These are phyloP conservation scores for Anguilla marmorata DNA, from an alignment of 2,797 vertebrate species.

Conservation along the genomic window DNA sequence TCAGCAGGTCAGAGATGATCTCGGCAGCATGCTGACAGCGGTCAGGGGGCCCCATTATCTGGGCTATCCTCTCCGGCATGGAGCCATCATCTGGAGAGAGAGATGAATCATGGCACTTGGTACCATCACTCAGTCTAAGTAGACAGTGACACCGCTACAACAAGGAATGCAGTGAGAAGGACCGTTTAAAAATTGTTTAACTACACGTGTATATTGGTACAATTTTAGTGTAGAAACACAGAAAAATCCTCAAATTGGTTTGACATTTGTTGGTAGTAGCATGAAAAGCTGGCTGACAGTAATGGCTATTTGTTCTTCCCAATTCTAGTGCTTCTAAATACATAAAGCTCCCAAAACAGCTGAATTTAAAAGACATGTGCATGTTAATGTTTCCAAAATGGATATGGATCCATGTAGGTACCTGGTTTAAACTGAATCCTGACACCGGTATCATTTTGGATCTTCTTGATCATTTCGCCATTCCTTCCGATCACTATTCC, in stretches of 20 bases:
- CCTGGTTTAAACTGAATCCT: conserved; percentile 99
- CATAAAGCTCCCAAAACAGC: neutral
- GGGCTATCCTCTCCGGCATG: conserved; percentile 96
- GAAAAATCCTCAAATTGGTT: neutral
- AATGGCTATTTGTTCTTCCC: neutral
- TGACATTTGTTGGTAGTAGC: too few relatives aligned
- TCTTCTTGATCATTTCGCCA: conserved; percentile 99
- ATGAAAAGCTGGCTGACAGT: neutral
- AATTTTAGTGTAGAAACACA: neutral
- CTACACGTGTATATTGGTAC: neutral
- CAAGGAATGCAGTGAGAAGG: neutral
- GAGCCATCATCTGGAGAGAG: conserved; percentile 86
- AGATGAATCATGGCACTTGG: neutral
- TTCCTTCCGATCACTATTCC: conserved; percentile 98
- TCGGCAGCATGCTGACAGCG: conserved; percentile 95
- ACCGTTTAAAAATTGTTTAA: neutral
- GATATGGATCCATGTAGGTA: conserved; percentile 48
- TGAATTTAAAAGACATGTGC: neutral
- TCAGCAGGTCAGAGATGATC: conserved; percentile 93
- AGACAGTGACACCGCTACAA: neutral
- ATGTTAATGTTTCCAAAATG: neutral
- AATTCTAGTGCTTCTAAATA: neutral
- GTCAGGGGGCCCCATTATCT: conserved; percentile 96
- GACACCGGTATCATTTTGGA: conserved; percentile 98
- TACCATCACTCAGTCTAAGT: neutral